These are phyloP conservation scores for Aselliscus stoliczkanus DNA, from an alignment of 2,797 vertebrate species.

Conservation along the genomic window DNA sequence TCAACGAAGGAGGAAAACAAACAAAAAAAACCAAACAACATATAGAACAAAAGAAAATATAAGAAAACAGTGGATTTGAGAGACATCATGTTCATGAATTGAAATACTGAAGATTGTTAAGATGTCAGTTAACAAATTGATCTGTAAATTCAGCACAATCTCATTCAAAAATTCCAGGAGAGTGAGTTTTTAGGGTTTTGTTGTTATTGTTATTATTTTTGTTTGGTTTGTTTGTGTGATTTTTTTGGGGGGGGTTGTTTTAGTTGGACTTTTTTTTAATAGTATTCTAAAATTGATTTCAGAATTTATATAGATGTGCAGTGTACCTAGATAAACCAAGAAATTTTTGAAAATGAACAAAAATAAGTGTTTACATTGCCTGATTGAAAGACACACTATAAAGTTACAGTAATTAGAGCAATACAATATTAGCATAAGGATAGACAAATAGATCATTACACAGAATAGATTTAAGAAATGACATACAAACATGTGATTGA, in stretches of 20 bases:
- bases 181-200: not conserved
- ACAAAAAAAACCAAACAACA: too few species aligned
- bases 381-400: not conserved
- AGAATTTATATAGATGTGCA: not conserved
- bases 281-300: not conserved
- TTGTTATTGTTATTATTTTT: not conserved
- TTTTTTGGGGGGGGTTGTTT: not conserved
- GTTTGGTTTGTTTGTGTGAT: not conserved
- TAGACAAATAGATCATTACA: not conserved
- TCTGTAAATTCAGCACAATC: not conserved
- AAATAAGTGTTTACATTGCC: not conserved
- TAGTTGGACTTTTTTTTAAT: not conserved
- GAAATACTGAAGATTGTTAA: not conserved
- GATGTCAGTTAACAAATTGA: not conserved
- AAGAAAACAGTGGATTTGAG: too few species aligned
- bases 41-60: too few species aligned
- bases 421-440: not conserved
- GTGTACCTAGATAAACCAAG: not conserved
- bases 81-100: not conserved
- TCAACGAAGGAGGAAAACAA: too few species aligned
- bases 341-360: not conserved
- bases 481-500: not conserved
- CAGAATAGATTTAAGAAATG: not conserved
- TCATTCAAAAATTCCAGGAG: not conserved
- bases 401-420: not conserved